phyloP scores from a whole-genome alignment of 2,113 vertebrate genomes.

The Lophura nycthemera region DNA sequence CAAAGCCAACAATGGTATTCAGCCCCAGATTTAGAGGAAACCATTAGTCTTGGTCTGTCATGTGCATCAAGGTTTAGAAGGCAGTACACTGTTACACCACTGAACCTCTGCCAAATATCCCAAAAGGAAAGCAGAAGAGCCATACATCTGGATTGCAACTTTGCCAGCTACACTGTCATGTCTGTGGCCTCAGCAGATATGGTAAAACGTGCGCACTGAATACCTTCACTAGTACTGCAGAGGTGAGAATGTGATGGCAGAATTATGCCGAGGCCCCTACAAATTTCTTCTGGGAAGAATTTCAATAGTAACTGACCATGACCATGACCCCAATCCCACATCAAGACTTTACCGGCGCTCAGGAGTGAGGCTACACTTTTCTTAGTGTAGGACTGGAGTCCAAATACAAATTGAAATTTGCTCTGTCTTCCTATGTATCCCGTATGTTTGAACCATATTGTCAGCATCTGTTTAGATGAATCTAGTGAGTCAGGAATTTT shows the following conservation, averaged over 20 bases:
- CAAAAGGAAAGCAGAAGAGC: slow-evolving; percentile 37
- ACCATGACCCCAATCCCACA: slow-evolving; percentile 34
- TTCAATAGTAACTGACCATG: slow-evolving; percentile 16
- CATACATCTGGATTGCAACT: slow-evolving; percentile 55
- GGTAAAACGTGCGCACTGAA: not conserved
- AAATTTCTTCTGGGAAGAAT: slow-evolving; percentile 39
- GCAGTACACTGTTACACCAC: slow-evolving; percentile 52
- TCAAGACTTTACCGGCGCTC: slow-evolving; percentile 5
- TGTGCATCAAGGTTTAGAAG: slow-evolving; percentile 71
- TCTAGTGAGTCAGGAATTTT: slow-evolving; percentile 39
- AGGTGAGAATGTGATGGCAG: slow-evolving; percentile 57
- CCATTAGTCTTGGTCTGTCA: slow-evolving; percentile 75
- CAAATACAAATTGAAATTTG: slow-evolving; percentile 67
- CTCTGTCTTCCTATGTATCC: slow-evolving; percentile 18
- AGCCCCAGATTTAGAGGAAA: slow-evolving; percentile 74
- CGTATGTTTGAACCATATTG: slow-evolving; percentile 47
- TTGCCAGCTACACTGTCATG: slow-evolving; percentile 21
- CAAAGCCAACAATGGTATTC: slow-evolving; percentile 67
- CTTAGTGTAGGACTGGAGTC: not conserved
- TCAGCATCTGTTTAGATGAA: slow-evolving; percentile 50
- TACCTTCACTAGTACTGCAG: fast-evolving
- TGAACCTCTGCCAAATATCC: slow-evolving; percentile 56
- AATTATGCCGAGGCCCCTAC: not conserved
- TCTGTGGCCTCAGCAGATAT: not conserved
- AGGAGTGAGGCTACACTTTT: slow-evolving; percentile 20